Percentiles rank a stretch among this genome's conserved stretches.
Evolutionary conservation across 2,113 vertebrate genomes (phyloP).

Genomic region (Poeciliopsis retropinna): DNA sequence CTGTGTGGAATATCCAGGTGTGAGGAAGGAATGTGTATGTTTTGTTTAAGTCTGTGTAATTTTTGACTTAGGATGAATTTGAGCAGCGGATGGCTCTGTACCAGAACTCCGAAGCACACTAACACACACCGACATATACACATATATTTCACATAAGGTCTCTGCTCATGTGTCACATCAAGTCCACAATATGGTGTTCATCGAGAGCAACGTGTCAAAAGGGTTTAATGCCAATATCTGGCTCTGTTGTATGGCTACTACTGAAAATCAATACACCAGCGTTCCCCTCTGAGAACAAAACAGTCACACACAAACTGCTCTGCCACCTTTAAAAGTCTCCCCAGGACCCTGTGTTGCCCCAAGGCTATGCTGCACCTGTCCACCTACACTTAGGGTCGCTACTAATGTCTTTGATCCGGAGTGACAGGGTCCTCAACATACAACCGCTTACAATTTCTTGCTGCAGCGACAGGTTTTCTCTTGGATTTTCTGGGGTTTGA

Average conservation of each 20-base stretch:
- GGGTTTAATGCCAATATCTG: conserved; percentile 74
- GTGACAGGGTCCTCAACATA: conserved; percentile 59
- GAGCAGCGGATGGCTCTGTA: conserved; percentile 13
- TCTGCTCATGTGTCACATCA: conserved; percentile 54
- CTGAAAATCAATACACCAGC: conserved; percentile 72
- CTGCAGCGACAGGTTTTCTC: conserved; percentile 27
- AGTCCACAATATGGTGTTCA: conserved; percentile 55
- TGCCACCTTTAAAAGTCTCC: conserved; percentile 24
- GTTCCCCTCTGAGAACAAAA: conserved; percentile 58
- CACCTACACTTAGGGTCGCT: conserved; percentile 49
- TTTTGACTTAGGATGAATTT: conserved; percentile 41
- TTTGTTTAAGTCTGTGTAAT: conserved; percentile 31
- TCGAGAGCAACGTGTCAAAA: conserved; percentile 66
- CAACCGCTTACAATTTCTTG: conserved; percentile 39
- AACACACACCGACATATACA: background rate
- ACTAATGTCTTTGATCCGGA: conserved; percentile 63
- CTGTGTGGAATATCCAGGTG: conserved; percentile 48
- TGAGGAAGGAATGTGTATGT: conserved; percentile 51
- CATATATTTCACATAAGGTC: background rate
- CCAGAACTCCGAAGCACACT: conserved; percentile 8
- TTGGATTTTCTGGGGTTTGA: conserved; percentile 27
- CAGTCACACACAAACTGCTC: conserved; percentile 33
- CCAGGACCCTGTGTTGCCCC: conserved; percentile 47
- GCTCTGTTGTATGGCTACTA: conserved; percentile 56
- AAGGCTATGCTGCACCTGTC: conserved; percentile 62